Evolutionary conservation across 1,140 invertebrate genomes (phyloP), one percentile per base, ranked within the genome.

Genomic region (Cepaea nemoralis): DNA sequence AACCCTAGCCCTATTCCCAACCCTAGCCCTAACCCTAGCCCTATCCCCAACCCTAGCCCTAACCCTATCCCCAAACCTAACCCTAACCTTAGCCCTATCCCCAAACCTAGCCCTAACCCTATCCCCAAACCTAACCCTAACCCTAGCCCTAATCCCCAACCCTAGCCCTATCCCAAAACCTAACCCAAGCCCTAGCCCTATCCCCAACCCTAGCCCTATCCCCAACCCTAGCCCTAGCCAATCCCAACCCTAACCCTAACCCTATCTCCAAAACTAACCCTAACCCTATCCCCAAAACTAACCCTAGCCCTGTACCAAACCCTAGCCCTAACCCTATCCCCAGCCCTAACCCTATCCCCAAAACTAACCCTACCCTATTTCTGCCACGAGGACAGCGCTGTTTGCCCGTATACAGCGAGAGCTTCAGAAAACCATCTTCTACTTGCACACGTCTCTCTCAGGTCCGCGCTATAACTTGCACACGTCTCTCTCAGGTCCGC

Each of bases 311-410:
- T 75, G 79, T 78, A 80, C 80, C 83, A 79, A 82, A 84, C 80
- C 80, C 83, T 82, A 84, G 78, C 81, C 85, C 81, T 83, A 84
- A 84, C 85, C 83, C 85, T 84, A 81, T 83, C 81, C 83, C 82
- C 77, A 81, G 83, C 77, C 85, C 85, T 80, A 81, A 86, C 78
- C 85, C 85, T 83, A 84, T 84, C 85, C 83, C 85, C 83, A 85
- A 85, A 83, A 83, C 85, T 84, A 85, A 85, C 83, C 85, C 81
- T 77, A 84, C 80, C 80, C 81, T 71, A 74, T 78, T 79, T 78
- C 79, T 80, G 75, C 73, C 42, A n/a, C n/a, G n/a, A n/a, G n/a
- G n/a, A 82, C 80, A 35, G 40, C n/a, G n/a, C n/a, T n/a, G n/a
- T n/a, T n/a, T n/a, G n/a, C n/a, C n/a, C n/a, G n/a, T n/a, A n/a